phyloP scores from a whole-genome alignment of 1,140 invertebrate genomes.

The Bombyx mandarina region DNA sequence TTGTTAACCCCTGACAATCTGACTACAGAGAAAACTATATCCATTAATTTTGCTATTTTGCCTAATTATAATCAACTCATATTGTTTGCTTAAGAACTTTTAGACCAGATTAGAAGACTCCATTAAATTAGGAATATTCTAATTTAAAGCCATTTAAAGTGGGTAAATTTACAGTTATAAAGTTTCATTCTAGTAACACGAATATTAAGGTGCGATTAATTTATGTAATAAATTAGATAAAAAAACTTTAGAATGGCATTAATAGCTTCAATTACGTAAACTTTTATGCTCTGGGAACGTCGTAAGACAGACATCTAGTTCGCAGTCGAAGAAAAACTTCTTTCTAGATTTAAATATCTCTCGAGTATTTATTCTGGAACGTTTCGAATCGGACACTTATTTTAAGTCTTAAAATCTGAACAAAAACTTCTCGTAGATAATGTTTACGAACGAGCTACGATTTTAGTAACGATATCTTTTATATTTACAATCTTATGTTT shows the following conservation, averaged over 20 bases:
- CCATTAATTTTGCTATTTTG: no score
- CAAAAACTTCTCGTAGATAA: slow-evolving; percentile 18
- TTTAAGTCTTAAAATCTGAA: slow-evolving; percentile 12
- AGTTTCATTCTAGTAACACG: no score
- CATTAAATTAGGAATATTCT: no score
- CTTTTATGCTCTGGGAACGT: slow-evolving; percentile 19
- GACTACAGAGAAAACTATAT: no score
- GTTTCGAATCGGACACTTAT: slow-evolving; percentile 17
- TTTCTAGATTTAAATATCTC: slow-evolving; percentile 38
- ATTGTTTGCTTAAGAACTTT: no score
- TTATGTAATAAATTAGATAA: no score
- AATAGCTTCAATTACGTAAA: slow-evolving; percentile 30
- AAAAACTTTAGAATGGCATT: slow-evolving; percentile 3
- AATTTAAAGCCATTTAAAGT: no score
- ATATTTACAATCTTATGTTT: slow-evolving; percentile 1
- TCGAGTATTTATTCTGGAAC: slow-evolving; percentile 31
- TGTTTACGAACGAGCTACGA: slow-evolving; percentile 5
- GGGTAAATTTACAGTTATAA: no score
- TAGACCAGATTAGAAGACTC: no score
- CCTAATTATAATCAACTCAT: no score
- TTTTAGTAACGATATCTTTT: slow-evolving; percentile 6
- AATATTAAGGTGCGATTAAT: no score
- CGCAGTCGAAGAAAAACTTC: slow-evolving; percentile 28
- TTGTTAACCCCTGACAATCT: no score
- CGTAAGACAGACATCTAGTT: slow-evolving; percentile 13